These are phyloP conservation scores for Pelodytes ibericus DNA, from an alignment of 2,797 vertebrate genomes.

Conservation along the genomic window DNA sequence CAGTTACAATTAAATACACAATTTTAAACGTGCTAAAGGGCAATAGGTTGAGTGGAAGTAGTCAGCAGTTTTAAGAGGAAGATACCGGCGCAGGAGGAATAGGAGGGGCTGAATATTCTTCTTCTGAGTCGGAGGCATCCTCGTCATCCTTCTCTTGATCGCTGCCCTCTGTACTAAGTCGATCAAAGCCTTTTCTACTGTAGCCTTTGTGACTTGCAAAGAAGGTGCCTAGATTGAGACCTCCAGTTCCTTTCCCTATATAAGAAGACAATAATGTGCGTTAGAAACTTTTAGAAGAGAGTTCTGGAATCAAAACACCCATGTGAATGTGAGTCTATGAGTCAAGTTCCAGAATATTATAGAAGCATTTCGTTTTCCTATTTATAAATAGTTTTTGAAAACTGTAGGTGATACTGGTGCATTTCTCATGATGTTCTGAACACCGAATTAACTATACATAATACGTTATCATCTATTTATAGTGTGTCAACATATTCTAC, in stretches of 20 bases:
- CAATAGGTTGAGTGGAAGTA: slow-evolving; percentile 59
- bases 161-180: slow-evolving; percentile 93
- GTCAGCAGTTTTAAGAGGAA: slow-evolving; percentile 65
- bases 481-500: no score
- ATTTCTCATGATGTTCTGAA: no score
- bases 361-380: no score
- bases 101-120: slow-evolving; percentile 87
- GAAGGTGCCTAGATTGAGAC: slow-evolving; percentile 94
- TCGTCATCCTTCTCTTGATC: slow-evolving; percentile 93
- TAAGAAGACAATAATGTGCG: slow-evolving; percentile 25
- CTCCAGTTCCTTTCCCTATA: slow-evolving; percentile 84
- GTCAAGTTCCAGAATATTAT: no score
- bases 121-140: slow-evolving; percentile 91
- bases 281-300: no score
- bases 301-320: no score
- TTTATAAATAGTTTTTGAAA: no score
- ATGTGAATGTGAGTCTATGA: no score
- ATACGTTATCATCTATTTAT: no score
- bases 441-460: no score
- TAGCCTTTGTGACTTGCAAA: slow-evolving; percentile 91
- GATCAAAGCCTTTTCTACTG: slow-evolving; percentile 93
- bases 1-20: slow-evolving; percentile 83
- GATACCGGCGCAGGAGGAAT: slow-evolving; percentile 65
- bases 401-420: no score
- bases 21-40: slow-evolving; percentile 77